Evolutionary conservation across 2,888 invertebrate species (phyloP), one percentile per base, ranked within the genome.

Genomic region (Drosophila lacicola): DNA sequence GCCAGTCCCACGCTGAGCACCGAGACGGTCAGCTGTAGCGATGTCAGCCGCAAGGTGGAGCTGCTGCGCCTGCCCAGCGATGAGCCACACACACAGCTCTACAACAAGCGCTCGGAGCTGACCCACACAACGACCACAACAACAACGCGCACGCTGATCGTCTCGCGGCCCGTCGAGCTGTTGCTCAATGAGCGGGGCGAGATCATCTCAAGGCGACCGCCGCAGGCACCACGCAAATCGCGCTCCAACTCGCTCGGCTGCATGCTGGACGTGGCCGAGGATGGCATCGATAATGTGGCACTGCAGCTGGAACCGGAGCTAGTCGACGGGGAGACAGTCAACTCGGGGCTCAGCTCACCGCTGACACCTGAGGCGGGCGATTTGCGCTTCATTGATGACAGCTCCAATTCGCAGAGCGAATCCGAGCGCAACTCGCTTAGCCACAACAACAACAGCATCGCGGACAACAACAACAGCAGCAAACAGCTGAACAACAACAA

Each of bases 161-260:
- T 85, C 45, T 90, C 91, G 34, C 90, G 87, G 13, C 91, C 89
- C 50, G 89, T 89, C 4, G 91, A 87, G 57, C 70, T 90, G 72
- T 74, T 88, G 58, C 84, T 91, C 42, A 92, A 92, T 37, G 89
- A 90, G 14, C 85, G 70, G 13, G 92, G 92, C 10, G 91, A 91
- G 62, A 88, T 91, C 19, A 83, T 92, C 19, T 75, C 89, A 3
- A 71, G 78, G 19, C 76, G 88, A 13, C 67, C 76, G 13, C 69
- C 75, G 14, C 78, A 66, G 44, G 63, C 58, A 46, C 79, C 74
- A 2, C 80, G 85, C n/a, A 82, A 81, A 3, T 46, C 78, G 2
- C 92, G 92, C 25, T 91, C 92, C 36, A 92, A 82, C 66, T 92
- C 92, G 25, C 65, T 92, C 6, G 92, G 88, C 37, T 91, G 91